phyloP scores from a whole-genome alignment of 1,140 invertebrate genomes.

The Hirudo medicinalis region DNA sequence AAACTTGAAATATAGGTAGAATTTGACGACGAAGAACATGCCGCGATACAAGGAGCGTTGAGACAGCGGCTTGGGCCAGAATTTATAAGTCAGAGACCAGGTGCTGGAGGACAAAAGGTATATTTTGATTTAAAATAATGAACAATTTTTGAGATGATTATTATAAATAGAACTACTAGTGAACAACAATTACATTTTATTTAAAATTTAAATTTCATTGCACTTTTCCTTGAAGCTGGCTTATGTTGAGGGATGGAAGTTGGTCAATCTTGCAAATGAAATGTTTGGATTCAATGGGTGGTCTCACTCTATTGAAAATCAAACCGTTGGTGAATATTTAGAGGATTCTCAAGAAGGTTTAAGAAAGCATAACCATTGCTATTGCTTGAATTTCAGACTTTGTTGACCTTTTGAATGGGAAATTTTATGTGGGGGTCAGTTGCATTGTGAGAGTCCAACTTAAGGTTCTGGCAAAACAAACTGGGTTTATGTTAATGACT shows the following conservation, averaged over 20 bases:
- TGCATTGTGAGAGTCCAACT: constrained; percentile 42
- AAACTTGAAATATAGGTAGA: constrained; percentile 26
- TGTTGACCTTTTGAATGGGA: constrained; percentile 40
- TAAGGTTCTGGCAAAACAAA: constrained; percentile 30
- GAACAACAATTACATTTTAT: neutral
- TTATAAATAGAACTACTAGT: neutral
- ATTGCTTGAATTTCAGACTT: constrained; percentile 34
- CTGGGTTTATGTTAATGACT: neutral
- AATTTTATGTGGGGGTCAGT: constrained; percentile 44
- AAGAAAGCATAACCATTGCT: neutral
- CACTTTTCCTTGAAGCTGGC: constrained; percentile 33
- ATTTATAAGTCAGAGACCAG: constrained; percentile 42
- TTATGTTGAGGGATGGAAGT: constrained; percentile 43
- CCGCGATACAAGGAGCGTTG: constrained; percentile 34
- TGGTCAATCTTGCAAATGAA: constrained; percentile 43
- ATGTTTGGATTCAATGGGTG: constrained; percentile 47
- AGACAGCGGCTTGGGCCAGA: constrained; percentile 41
- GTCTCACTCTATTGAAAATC: constrained; percentile 43
- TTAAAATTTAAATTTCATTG: neutral
- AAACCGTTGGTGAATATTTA: constrained; percentile 38
- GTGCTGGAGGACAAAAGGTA: constrained; percentile 41
- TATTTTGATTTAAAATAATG: neutral
- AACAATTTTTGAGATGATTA: neutral
- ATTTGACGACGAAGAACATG: constrained; percentile 35
- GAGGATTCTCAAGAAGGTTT: neutral